Evolutionary conservation across 2,888 invertebrate species (phyloP), one percentile per base, ranked within the genome.

Genomic region (Thyatira batis): DNA sequence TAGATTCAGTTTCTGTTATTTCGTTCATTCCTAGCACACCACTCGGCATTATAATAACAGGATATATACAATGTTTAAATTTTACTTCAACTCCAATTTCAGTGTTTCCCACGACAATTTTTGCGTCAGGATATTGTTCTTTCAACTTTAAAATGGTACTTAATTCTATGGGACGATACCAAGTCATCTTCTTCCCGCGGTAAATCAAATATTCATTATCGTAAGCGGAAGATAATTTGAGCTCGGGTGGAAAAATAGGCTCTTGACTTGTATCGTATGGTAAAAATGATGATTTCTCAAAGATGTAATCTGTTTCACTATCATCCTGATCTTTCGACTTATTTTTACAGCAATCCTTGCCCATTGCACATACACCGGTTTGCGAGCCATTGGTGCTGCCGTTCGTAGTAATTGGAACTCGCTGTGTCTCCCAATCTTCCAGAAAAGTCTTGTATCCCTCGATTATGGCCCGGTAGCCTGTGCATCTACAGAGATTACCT

Each of bases 71-170:
- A 71, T 95, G 94, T 77, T 96, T 96, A 73, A 97, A 96, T 84
- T 97, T 97, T 3, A 95, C 93, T 87, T 97, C 97, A 10, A 97
- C 95, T 0, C 96, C 96, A 11, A 97, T 93, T 92, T 97, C 97
- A 1, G 96, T 96, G 73, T 97, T 97, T 30, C 97, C 97, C 10
- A 95, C 95, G 27, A 97, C 94, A 43, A 97, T 93, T 89, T 95
- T 95, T 0, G 95, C 95, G 57, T 94, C 83, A 0, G 95, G 95
- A 82, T 93, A 90, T 59, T 91, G 77, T n/a, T 92, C 78, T 83
- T 96, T 97, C 10, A 97, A 79, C 17, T 92, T 76, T 48, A 97
- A 80, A 48, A 97, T 74, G 28, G 94, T 87, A 2, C 81, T 70
- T 43, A 97, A 75, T 48, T 84, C 89, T 2, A 92, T 93, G 0